These are phyloP conservation scores for Entosphenus tridentatus DNA, from an alignment of 2,113 vertebrate species.

Conservation along the genomic window DNA sequence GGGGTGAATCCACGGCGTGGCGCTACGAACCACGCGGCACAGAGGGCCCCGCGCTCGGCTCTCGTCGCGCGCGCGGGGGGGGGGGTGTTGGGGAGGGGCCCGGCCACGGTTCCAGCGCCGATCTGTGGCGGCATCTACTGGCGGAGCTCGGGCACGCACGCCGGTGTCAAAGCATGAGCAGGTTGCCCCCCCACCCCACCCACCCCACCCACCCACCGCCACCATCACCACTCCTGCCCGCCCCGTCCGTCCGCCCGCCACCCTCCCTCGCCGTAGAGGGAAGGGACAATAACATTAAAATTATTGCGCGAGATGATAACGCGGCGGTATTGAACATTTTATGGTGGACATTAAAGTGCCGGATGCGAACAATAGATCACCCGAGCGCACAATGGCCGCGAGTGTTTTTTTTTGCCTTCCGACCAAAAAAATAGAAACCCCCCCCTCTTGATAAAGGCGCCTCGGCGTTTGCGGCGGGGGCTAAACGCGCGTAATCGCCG, in stretches of 20 bases:
- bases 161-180: neutral
- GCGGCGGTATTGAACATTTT: too few relatives aligned
- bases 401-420: neutral
- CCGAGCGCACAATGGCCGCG: neutral
- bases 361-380: neutral
- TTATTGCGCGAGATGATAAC: neutral
- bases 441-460: neutral
- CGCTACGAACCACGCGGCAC: slow-evolving; percentile 16
- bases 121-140: slow-evolving; percentile 5
- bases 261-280: neutral
- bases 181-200: neutral
- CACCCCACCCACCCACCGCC: neutral
- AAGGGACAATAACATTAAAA: neutral
- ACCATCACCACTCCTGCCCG: neutral
- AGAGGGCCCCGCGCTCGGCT: neutral
- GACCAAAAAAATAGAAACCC: neutral
- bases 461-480: neutral
- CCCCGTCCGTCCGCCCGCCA: neutral
- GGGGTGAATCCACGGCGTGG: slow-evolving; percentile 82
- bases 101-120: neutral
- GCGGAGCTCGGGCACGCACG: neutral
- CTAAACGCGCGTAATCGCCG: neutral
- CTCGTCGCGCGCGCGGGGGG: neutral
- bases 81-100: neutral
- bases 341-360: too few relatives aligned